Conservation (phyloP, 2,888 invertebrate species). For the Diarsia brunnea region DNA sequence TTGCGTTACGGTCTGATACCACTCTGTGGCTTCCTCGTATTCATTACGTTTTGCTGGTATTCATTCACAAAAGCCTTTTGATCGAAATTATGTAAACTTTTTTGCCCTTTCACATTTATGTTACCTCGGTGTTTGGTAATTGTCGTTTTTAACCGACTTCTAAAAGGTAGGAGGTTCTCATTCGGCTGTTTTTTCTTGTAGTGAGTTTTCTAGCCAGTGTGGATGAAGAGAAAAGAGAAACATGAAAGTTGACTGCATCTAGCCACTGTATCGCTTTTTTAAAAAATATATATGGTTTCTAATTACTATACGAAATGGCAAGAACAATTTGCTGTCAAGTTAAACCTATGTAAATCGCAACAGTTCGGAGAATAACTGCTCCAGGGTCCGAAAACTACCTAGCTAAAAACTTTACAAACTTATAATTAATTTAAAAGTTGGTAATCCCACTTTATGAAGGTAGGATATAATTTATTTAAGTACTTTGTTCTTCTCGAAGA, state of each 20-base stretch:
- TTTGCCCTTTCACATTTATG: conserved; percentile 31
- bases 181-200: neutral
- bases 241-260: neutral
- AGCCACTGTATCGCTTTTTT: conserved; percentile 1
- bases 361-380: neutral
- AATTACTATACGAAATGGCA: neutral
- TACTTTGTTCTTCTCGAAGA: neutral
- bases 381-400: neutral
- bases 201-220: neutral
- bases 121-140: conserved; percentile 2
- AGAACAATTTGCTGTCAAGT: conserved; percentile 1
- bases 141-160: neutral
- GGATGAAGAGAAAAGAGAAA: conserved; percentile 5
- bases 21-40: conserved; percentile 79
- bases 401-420: conserved; percentile 8
- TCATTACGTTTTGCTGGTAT: conserved; percentile 71
- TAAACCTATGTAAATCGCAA: neutral
- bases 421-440: neutral
- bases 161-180: too few species aligned
- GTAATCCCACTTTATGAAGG: neutral
- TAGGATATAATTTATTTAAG: neutral
- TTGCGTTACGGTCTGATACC: conserved; percentile 87
- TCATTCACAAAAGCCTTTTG: conserved; percentile 67
- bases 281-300: conserved; percentile 8
- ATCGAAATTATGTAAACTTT: conserved; percentile 59